These are phyloP conservation scores for Campaea margaritaria DNA, from an alignment of 2,888 invertebrate genomes.

Conservation along the genomic window DNA sequence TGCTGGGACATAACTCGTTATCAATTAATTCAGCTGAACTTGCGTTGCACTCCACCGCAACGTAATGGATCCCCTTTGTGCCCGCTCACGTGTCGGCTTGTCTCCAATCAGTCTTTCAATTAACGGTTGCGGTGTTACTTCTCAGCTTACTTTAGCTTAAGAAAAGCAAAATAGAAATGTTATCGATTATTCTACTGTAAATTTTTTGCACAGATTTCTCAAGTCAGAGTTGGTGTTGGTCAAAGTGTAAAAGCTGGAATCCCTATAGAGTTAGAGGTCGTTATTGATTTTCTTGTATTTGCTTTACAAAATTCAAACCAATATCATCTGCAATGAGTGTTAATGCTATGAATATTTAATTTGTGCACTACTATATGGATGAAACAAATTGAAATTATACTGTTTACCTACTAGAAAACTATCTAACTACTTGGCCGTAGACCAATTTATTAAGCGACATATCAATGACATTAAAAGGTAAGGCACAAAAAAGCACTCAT, in stretches of 20 bases:
- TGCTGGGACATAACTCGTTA: conserved; percentile 12
- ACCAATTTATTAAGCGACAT: no score
- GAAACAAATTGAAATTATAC: no score
- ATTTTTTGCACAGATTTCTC: conserved; percentile 8
- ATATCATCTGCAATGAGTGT: background rate
- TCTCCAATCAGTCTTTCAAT: background rate
- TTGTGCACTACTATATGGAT: no score
- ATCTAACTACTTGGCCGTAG: no score
- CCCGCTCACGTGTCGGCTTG: background rate
- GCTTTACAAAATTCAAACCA: conserved; percentile 5
- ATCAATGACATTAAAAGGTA: no score
- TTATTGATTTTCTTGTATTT: conserved; percentile 23
- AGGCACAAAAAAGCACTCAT: background rate
- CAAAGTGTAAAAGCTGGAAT: conserved; percentile 20
- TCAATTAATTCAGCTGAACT: conserved; percentile 14
- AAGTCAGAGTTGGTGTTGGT: conserved; percentile 7
- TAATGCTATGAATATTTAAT: no score
- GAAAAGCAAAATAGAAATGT: background rate
- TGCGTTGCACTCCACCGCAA: conserved; percentile 5
- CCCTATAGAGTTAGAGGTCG: conserved; percentile 16
- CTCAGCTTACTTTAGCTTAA: no score
- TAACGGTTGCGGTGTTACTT: no score
- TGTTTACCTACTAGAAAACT: no score
- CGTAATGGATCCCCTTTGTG: conserved; percentile 11
- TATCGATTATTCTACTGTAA: conserved; percentile 8